Conservation (phyloP, 2,888 invertebrate species). For the Drosophila villosipedis region DNA sequence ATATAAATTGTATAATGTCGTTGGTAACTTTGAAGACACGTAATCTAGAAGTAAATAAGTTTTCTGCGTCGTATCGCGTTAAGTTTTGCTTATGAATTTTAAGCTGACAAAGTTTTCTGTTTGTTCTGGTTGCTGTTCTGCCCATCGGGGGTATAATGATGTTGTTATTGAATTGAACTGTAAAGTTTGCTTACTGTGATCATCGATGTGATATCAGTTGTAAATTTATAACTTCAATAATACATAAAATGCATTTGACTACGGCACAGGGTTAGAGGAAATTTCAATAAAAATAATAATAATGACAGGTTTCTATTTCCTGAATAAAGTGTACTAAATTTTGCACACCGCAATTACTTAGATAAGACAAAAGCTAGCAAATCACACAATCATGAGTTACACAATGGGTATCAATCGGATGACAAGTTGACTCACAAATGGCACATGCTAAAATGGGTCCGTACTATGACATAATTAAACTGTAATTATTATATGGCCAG, state of each 20-base stretch:
- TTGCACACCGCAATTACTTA: neutral
- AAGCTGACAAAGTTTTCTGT: conserved; percentile 28
- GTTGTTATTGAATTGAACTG: conserved; percentile 68
- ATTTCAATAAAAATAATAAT: neutral
- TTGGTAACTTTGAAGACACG: conserved; percentile 70
- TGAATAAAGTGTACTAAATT: neutral
- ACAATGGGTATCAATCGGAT: conserved; percentile 21
- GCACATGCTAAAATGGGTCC: neutral
- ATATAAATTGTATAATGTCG: conserved; percentile 78
- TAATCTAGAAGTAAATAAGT: conserved; percentile 76
- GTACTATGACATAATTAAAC: conserved; percentile 8
- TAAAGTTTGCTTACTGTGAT: conserved; percentile 25
- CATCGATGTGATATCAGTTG: conserved; percentile 35
- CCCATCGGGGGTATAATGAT: conserved; percentile 37
- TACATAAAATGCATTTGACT: conserved; percentile 8
- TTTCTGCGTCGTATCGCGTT: conserved; percentile 42
- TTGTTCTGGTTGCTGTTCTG: conserved; percentile 20
- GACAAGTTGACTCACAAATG: conserved; percentile 36
- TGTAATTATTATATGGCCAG: conserved; percentile 20
- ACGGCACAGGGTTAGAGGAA: too few relatives aligned
- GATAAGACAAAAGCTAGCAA: neutral
- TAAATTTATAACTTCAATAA: conserved; percentile 21
- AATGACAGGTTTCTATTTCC: neutral
- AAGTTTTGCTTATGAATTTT: conserved; percentile 63
- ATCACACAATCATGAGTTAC: conserved; percentile 3